These are phyloP conservation scores for Condylura cristata DNA, from an alignment of 2,113 vertebrate species.

Conservation along the genomic window DNA sequence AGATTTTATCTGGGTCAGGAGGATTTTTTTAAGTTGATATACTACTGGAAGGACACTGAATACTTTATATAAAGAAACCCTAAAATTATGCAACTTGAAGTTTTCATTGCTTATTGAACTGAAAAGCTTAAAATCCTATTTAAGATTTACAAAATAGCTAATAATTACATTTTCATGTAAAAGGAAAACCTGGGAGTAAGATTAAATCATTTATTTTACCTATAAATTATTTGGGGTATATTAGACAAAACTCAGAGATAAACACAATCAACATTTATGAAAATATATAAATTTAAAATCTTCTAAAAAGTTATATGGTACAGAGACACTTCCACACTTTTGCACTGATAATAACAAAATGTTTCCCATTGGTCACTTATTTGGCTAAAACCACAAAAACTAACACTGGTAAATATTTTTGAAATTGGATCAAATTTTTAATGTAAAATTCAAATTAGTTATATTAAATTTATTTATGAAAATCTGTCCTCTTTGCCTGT, in stretches of 20 bases:
- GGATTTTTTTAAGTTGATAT: background rate
- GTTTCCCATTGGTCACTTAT: background rate
- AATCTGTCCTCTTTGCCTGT: background rate
- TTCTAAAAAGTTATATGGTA: background rate
- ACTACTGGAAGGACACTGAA: background rate
- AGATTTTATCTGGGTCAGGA: background rate
- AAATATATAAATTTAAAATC: background rate
- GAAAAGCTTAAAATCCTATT: slow-evolving; percentile 23
- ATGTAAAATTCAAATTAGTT: background rate
- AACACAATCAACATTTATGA: background rate
- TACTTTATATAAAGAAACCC: background rate
- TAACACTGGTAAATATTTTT: background rate
- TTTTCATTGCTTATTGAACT: slow-evolving; percentile 8
- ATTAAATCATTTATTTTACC: background rate
- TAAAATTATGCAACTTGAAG: background rate
- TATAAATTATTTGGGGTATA: background rate
- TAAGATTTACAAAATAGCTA: background rate
- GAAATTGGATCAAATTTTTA: background rate
- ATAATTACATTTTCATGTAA: background rate
- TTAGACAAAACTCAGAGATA: background rate
- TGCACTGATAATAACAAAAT: background rate
- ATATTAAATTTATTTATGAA: background rate
- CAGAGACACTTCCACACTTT: background rate
- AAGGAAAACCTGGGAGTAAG: background rate
- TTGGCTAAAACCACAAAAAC: background rate